phyloP scores from a whole-genome alignment of 37 sponge, comb jelly and placozoan species.

The Eunapius fragilis region DNA sequence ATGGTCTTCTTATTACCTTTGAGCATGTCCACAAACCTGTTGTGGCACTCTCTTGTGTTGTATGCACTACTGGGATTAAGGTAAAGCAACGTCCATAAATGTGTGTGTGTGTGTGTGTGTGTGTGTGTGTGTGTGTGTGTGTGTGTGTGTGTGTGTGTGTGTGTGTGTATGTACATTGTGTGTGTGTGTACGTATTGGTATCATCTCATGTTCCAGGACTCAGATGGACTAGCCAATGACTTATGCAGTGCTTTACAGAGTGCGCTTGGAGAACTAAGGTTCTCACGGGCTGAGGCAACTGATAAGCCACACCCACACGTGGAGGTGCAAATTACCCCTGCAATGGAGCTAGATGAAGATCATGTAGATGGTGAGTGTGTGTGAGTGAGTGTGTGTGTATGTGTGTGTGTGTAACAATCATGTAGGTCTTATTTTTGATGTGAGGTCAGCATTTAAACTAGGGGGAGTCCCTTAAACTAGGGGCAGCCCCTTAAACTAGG shows the following conservation, averaged over 20 bases:
- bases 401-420: no score
- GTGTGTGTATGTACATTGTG: neutral
- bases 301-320: neutral
- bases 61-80: neutral
- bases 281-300: neutral
- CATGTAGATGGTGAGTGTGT: neutral
- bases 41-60: slow-evolving; percentile 30
- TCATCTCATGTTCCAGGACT: slow-evolving; percentile 24
- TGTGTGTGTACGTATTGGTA: neutral
- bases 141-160: neutral
- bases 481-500: no score
- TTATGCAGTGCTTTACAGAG: slow-evolving; percentile 30
- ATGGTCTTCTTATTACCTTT: slow-evolving; percentile 14
- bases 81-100: neutral
- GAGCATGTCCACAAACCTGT: neutral
- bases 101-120: no score
- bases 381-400: neutral
- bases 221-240: slow-evolving; percentile 22
- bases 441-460: no score
- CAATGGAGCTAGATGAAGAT: slow-evolving; percentile 15
- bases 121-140: neutral
- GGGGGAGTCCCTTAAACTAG: no score
- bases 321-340: neutral
- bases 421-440: no score
- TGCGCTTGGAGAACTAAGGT: neutral